Evolutionary conservation across 2,113 vertebrate species (phyloP).

Genomic region (Neopipo cinnamomea): DNA sequence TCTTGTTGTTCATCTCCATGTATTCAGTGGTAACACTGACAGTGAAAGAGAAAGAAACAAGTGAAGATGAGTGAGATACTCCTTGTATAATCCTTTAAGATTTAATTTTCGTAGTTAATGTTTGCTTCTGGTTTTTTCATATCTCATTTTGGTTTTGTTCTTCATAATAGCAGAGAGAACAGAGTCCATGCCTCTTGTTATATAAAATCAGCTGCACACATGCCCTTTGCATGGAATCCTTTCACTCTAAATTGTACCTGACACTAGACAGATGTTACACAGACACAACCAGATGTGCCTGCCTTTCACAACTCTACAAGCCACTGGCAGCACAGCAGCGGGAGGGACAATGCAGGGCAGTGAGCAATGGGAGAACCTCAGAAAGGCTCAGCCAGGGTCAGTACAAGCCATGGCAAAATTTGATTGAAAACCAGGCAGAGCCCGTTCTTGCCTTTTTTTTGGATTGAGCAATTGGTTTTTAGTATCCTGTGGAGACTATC

Average conservation of each 20-base stretch:
- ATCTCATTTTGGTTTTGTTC: not conserved
- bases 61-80: not conserved
- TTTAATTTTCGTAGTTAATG: not conserved
- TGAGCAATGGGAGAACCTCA: not conserved
- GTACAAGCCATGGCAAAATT: not conserved
- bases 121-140: not conserved
- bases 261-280: conserved; percentile 49
- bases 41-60: not conserved
- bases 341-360: not conserved
- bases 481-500: not conserved
- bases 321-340: accelerated
- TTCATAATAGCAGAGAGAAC: not conserved
- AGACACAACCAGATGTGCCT: conserved; percentile 8
- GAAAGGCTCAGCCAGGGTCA: not conserved
- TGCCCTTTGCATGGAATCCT: not conserved
- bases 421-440: not conserved
- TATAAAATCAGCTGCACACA: not conserved
- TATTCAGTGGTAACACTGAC: not conserved
- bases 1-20: not conserved
- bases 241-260: not conserved
- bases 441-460: not conserved
- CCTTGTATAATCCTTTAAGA: not conserved
- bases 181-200: not conserved
- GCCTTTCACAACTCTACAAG: not conserved
- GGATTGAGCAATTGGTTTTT: not conserved